Evolutionary conservation across 2,888 invertebrate species (phyloP).

Genomic region (Drosophila greeni): DNA sequence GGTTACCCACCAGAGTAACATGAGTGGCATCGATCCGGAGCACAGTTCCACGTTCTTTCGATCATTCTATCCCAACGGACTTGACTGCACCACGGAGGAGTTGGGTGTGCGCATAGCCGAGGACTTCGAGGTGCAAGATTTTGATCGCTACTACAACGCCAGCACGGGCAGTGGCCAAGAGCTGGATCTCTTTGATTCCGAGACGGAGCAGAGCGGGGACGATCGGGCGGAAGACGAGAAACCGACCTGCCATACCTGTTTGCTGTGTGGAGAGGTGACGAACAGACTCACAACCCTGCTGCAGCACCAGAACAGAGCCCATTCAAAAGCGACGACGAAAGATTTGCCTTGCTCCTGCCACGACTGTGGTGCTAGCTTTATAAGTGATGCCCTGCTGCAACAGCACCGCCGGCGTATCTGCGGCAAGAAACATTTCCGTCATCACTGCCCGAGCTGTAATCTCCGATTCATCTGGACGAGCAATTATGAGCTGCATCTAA

Average conservation of each 20-base stretch:
- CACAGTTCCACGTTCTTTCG: constrained; percentile 56
- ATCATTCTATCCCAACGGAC: constrained; percentile 37
- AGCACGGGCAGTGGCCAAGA: constrained; percentile 74
- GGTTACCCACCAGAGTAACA: constrained; percentile 60
- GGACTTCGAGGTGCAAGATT: constrained; percentile 61
- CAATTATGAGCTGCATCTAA: constrained; percentile 70
- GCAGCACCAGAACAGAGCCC: constrained; percentile 66
- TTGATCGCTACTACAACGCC: constrained; percentile 73
- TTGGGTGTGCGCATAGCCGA: constrained; percentile 50
- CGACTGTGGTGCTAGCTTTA: constrained; percentile 80
- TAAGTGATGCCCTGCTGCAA: constrained; percentile 79
- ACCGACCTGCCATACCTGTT: constrained; percentile 58
- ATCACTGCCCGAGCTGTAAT: constrained; percentile 68
- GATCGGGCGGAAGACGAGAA: constrained; percentile 19
- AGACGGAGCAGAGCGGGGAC: constrained; percentile 47
- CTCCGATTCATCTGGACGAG: constrained; percentile 74
- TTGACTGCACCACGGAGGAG: constrained; percentile 33
- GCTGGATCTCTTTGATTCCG: constrained; percentile 74
- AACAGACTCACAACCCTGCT: constrained; percentile 58
- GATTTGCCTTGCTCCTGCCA: constrained; percentile 79
- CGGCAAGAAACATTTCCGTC: constrained; percentile 59
- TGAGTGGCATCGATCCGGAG: constrained; percentile 57
- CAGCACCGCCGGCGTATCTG: constrained; percentile 80
- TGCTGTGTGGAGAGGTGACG: constrained; percentile 63
- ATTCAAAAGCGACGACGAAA: constrained; percentile 69